A percentile compares a stretch with the other conserved stretches of the same genome.
Evolutionary conservation across 2,888 invertebrate genomes (phyloP).

Genomic region (Saturnia pavonia): DNA sequence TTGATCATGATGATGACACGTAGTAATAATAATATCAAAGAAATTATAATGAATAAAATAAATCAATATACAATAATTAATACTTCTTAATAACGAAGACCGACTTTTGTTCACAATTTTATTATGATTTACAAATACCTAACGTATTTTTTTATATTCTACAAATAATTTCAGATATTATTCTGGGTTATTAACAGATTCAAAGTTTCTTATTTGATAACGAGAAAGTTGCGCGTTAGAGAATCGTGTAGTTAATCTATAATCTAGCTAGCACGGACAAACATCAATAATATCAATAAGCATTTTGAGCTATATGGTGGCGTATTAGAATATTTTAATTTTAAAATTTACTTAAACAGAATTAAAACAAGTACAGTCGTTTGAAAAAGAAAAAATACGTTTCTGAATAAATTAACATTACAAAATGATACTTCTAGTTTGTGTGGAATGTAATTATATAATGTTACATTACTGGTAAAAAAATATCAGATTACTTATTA

Average conservation of each 20-base stretch:
- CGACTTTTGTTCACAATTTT: neutral
- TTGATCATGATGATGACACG: too few relatives aligned
- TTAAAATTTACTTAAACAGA: too few relatives aligned
- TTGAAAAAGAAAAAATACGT: neutral
- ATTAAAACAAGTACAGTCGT: too few relatives aligned
- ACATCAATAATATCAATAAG: too few relatives aligned
- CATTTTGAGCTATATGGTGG: too few relatives aligned
- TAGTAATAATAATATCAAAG: too few relatives aligned
- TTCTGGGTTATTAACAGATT: neutral
- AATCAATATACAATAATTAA: too few relatives aligned
- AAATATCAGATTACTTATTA: neutral
- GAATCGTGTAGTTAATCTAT: too few relatives aligned
- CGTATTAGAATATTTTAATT: too few relatives aligned
- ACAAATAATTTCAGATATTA: conserved; percentile 13
- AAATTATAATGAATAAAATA: too few relatives aligned
- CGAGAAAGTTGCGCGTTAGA: too few relatives aligned
- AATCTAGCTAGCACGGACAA: too few relatives aligned
- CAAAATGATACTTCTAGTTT: neutral
- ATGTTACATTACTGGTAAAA: neutral
- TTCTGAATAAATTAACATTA: neutral
- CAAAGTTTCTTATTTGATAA: neutral
- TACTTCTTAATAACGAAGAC: neutral
- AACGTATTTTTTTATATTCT: conserved; percentile 1
- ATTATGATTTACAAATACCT: neutral
- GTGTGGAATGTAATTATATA: neutral